These are phyloP conservation scores for Pammene fasciana DNA, from an alignment of 2,888 invertebrate genomes.

Conservation along the genomic window DNA sequence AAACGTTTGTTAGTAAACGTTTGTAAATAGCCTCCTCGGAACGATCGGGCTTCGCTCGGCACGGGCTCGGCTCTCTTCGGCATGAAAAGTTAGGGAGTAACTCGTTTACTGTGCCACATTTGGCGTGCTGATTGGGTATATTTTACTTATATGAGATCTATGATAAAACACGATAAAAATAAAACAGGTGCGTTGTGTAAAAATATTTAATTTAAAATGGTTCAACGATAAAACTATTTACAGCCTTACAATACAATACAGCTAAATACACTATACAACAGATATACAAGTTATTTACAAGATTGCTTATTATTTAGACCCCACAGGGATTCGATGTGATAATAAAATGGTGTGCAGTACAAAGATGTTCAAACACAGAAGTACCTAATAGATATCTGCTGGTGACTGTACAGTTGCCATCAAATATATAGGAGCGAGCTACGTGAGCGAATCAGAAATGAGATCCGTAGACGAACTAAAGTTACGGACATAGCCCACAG, in stretches of 20 bases:
- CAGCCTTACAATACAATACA: conserved; percentile 59
- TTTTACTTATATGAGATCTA: too few relatives aligned
- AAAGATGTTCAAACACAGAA: background rate
- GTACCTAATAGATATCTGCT: background rate
- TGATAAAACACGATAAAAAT: conserved; percentile 13
- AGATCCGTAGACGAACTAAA: too few relatives aligned
- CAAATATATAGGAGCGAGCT: too few relatives aligned
- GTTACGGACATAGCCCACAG: too few relatives aligned
- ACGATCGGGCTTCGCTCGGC: too few relatives aligned
- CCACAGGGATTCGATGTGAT: conserved; percentile 52
- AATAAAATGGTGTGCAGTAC: conserved; percentile 7
- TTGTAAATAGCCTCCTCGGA: too few relatives aligned
- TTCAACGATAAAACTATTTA: conserved; percentile 76
- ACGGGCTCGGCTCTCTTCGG: too few relatives aligned
- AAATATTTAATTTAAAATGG: conserved; percentile 75
- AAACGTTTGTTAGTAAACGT: too few relatives aligned
- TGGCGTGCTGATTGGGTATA: too few relatives aligned
- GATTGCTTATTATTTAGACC: conserved; percentile 50
- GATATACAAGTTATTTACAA: conserved; percentile 37
- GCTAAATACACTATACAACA: conserved; percentile 58
- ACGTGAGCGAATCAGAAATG: too few relatives aligned
- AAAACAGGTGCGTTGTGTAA: conserved; percentile 47
- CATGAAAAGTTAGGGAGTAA: too few relatives aligned
- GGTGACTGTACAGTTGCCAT: background rate
- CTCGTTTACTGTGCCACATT: too few relatives aligned